These are phyloP conservation scores for Petromus typicus DNA, from an alignment of 2,113 vertebrate species.

Conservation along the genomic window DNA sequence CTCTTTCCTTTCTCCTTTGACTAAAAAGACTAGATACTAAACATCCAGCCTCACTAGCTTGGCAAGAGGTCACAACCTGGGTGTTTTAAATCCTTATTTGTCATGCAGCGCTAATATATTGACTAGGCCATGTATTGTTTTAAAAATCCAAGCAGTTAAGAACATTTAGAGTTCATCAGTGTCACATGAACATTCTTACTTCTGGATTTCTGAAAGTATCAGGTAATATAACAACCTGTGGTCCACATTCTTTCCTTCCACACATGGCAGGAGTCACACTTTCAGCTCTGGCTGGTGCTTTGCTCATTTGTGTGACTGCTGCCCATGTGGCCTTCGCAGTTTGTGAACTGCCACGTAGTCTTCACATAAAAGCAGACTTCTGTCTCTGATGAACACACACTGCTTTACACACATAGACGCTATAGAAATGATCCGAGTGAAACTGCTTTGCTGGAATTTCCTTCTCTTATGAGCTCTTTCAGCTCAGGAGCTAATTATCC, in stretches of 20 bases:
- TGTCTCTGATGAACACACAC: constrained; percentile 23
- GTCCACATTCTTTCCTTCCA: not conserved
- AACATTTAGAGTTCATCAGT: not conserved
- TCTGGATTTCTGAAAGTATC: not conserved
- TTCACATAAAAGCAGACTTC: constrained; percentile 54
- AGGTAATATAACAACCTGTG: not conserved
- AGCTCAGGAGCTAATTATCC: constrained; percentile 73
- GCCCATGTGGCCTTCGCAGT: not conserved
- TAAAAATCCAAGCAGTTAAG: constrained; percentile 42
- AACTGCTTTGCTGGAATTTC: constrained; percentile 60
- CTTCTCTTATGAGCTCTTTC: constrained; percentile 67
- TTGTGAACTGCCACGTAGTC: constrained; percentile 7
- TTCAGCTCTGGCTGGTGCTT: not conserved
- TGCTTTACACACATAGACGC: constrained; percentile 24
- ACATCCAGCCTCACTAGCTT: not conserved
- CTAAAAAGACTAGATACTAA: not conserved
- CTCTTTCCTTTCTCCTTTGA: not conserved
- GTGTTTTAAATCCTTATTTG: not conserved
- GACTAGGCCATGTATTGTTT: not conserved
- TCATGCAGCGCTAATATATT: not conserved
- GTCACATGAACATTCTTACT: not conserved
- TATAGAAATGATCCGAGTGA: not conserved
- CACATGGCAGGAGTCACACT: not conserved
- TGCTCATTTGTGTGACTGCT: not conserved
- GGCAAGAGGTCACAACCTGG: not conserved